Evolutionary conservation across 2,888 invertebrate genomes (phyloP).

Genomic region (Hartigia nigra): DNA sequence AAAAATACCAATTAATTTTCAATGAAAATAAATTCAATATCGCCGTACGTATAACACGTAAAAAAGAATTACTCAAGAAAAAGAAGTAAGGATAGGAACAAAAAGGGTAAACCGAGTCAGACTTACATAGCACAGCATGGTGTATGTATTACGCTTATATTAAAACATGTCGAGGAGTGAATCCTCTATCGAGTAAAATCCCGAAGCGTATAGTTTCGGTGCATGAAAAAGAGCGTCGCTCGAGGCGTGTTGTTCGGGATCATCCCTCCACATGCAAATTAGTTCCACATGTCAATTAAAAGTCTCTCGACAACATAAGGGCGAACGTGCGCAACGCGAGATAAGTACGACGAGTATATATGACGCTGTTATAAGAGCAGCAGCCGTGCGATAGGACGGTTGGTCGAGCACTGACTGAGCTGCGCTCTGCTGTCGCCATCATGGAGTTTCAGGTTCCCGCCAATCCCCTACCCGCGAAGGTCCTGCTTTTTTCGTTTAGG

Average conservation of each 20-base stretch:
- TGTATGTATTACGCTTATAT: conserved; percentile 40
- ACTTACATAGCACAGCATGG: conserved; percentile 24
- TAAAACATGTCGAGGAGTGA: conserved; percentile 39
- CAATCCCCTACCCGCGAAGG: conserved; percentile 34
- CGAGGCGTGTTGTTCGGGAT: neutral
- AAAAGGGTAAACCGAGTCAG: neutral
- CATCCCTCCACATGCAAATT: neutral
- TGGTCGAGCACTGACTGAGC: conserved; percentile 51
- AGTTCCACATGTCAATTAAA: neutral
- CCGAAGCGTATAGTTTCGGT: neutral
- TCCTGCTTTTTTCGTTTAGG: neutral
- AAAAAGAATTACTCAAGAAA: neutral
- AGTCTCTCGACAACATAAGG: neutral
- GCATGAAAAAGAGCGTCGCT: neutral
- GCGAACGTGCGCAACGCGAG: neutral
- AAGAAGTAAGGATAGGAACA: neutral
- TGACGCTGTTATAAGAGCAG: neutral
- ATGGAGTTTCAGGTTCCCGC: conserved; percentile 46
- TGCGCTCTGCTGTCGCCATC: conserved; percentile 42
- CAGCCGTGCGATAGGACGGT: conserved; percentile 48
- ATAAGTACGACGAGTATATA: neutral
- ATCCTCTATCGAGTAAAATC: neutral
- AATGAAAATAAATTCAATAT: neutral
- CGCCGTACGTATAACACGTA: neutral
- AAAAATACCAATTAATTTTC: neutral